Conservation (phyloP, 2,113 vertebrate species). For the Dermatemys mawii region DNA sequence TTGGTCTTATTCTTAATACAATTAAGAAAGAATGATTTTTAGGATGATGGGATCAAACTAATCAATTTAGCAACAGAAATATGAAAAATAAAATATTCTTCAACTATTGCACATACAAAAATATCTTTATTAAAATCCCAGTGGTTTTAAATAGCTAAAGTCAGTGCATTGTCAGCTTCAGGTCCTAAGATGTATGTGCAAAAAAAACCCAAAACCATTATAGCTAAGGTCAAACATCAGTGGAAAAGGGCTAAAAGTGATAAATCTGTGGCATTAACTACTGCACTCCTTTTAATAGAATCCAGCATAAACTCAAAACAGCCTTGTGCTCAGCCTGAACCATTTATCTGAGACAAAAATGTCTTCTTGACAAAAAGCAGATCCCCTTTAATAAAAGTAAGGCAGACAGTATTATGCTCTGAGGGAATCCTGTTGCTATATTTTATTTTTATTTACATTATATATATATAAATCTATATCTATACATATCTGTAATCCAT, state of each 20-base stretch:
- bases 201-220: constrained; percentile 53
- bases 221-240: constrained; percentile 81
- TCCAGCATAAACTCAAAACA: constrained; percentile 83
- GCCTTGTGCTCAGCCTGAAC: constrained; percentile 76
- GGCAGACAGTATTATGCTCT: constrained; percentile 82
- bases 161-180: not conserved
- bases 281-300: constrained; percentile 82
- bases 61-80: constrained; percentile 62
- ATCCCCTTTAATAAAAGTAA: constrained; percentile 83
- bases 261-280: constrained; percentile 84
- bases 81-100: constrained; percentile 23
- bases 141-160: constrained; percentile 28
- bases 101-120: constrained; percentile 1
- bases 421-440: constrained; percentile 82
- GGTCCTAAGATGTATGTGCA: not conserved
- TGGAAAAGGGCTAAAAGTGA: constrained; percentile 74
- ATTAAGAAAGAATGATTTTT: constrained; percentile 65
- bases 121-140: constrained; percentile 23
- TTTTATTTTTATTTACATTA: constrained; percentile 71
- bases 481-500: constrained; percentile 67
- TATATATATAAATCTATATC: not conserved
- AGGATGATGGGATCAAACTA: constrained; percentile 65
- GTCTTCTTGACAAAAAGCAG: constrained; percentile 88
- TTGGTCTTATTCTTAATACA: constrained; percentile 65
- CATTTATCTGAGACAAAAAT: constrained; percentile 84